Evolutionary conservation across 2,113 vertebrate genomes (phyloP), one percentile per base, ranked within the genome.

Genomic region (Mionectes macconnelli): DNA sequence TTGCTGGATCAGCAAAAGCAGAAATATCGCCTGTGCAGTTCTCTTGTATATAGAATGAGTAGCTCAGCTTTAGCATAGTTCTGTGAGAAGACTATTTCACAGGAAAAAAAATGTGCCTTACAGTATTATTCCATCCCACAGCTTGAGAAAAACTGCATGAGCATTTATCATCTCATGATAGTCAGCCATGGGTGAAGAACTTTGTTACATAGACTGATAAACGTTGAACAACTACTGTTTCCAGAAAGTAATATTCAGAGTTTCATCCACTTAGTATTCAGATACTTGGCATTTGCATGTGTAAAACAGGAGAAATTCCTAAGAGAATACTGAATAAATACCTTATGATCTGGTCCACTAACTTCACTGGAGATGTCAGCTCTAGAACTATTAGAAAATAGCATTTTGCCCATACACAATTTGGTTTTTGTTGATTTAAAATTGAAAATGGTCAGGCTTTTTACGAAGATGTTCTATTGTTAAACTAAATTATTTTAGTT

Each of bases 321-420:
- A 63, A 85, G 50, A 69, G 78, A 90, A 91, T 79, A 47, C 70
- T 88, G 70, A 91, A 94, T 91, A 95, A 95, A 96, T 95, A 93
- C 93, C 67, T 93, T 90, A 63, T 85, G 84, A 96, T 95, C 87
- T 84, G 82, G 90, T 90, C 91, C 79, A 91, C 95, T 97, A 96
- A 77, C 87, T 96, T 95, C 87, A 83, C 45, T 86, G 55, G 84
- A 86, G 85, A 85, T 87, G 75, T 95, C 91, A 96, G 84, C 53
- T 94, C 74, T 85, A 66, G 50, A 94, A 85, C n/a, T 83, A 55
- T 50, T 73, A 62, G 70, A 77, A 95, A 94, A 96, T 35, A 89
- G 55, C 59, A 59, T 93, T 95, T 88, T 96, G 10, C 55, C 40
- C 18, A 60, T 23, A 80, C 74, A 79, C 20, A 90, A 80, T 91